phyloP scores from a whole-genome alignment of 2,888 invertebrate genomes.

The Lepidochrysops patricia region DNA sequence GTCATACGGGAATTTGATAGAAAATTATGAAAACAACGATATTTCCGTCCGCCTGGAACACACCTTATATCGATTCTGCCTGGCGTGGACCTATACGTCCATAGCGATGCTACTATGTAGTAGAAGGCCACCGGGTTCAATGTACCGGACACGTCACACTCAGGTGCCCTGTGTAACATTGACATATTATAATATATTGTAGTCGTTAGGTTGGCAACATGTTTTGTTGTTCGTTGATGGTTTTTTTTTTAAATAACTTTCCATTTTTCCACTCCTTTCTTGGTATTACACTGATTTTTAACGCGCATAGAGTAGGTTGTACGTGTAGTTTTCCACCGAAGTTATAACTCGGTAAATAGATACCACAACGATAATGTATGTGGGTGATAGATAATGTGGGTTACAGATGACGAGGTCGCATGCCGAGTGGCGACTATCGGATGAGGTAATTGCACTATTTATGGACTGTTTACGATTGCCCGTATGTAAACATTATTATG shows the following conservation, averaged over 20 bases:
- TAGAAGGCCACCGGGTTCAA: conserved; percentile 52
- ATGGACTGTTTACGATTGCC: conserved; percentile 18
- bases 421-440: conserved; percentile 35
- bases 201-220: neutral
- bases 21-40: no score
- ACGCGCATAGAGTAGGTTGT: no score
- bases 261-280: no score
- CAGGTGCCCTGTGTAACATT: conserved; percentile 58
- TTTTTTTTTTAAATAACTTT: no score
- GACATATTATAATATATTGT: conserved; percentile 38
- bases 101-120: neutral
- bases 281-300: no score
- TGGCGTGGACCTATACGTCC: neutral
- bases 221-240: no score
- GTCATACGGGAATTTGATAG: no score
- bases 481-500: neutral
- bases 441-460: conserved; percentile 40
- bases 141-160: conserved; percentile 68
- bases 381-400: conserved; percentile 47
- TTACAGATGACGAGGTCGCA: conserved; percentile 32
- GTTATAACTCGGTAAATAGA: conserved; percentile 14
- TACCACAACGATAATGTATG: conserved; percentile 23
- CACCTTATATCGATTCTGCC: neutral
- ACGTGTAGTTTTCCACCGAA: neutral
- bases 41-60: no score